Conservation (phyloP, 23 tunicate species). For the Oikopleura vanhoeffeni region DNA sequence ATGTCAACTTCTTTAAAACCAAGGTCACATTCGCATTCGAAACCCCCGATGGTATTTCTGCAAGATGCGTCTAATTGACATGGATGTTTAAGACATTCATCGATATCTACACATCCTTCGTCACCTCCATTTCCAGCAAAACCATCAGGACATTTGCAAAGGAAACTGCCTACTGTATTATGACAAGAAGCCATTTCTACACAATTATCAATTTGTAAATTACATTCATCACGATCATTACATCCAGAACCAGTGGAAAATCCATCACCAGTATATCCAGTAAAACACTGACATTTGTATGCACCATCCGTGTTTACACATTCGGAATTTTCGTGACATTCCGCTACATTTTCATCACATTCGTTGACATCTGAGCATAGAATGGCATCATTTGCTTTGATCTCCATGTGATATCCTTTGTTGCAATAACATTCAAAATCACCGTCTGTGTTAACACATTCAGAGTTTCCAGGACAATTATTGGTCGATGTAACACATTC, state of each 20-base stretch:
- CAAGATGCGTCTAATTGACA: not conserved
- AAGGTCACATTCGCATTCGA: not conserved
- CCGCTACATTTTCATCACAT: not conserved
- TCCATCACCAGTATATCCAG: constrained; percentile 1
- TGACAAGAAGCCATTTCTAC: not conserved
- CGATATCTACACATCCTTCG: not conserved
- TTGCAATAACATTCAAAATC: not conserved
- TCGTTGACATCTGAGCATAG: not conserved
- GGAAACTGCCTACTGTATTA: not conserved
- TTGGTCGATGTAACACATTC: not conserved
- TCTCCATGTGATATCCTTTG: not conserved
- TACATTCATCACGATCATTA: not conserved
- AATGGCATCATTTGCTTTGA: not conserved
- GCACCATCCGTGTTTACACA: not conserved
- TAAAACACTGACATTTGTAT: not conserved
- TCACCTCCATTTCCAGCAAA: not conserved
- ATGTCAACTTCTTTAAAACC: not conserved
- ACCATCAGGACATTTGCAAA: not conserved
- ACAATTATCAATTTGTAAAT: not conserved
- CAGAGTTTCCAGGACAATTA: not conserved
- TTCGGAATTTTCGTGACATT: not conserved
- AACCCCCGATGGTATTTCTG: not conserved
- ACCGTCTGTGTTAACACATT: not conserved
- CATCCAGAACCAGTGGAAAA: not conserved
- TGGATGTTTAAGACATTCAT: not conserved